Percentiles rank a stretch among this genome's conserved stretches.
phyloP scores from a whole-genome alignment of 1,140 invertebrate genomes.

The Drosophila asahinai region DNA sequence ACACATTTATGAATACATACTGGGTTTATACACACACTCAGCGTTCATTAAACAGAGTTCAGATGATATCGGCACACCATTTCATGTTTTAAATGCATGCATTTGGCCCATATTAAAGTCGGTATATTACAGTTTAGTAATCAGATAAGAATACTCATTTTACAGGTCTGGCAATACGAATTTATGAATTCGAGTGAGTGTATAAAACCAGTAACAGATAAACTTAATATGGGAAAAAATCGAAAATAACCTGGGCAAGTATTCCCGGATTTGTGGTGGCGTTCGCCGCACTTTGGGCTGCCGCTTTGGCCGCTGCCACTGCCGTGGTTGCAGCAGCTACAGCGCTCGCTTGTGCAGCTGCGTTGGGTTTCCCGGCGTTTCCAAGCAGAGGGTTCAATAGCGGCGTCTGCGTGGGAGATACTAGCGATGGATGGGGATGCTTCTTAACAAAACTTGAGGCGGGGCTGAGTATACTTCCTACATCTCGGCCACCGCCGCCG shows the following conservation, averaged over 20 bases:
- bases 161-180: too few relatives aligned
- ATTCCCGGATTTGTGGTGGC: constrained; percentile 82
- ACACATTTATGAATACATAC: too few relatives aligned
- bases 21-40: too few relatives aligned
- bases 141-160: too few relatives aligned
- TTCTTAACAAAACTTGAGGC: constrained; percentile 52
- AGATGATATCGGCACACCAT: too few relatives aligned
- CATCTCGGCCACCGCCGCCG: constrained; percentile 12
- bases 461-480: constrained; percentile 12
- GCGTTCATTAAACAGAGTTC: too few relatives aligned
- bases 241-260: constrained; percentile 51
- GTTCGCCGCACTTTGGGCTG: constrained; percentile 79
- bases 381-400: constrained; percentile 20
- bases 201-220: too few relatives aligned
- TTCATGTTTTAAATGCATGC: too few relatives aligned
- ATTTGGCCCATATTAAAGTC: too few relatives aligned
- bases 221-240: neutral
- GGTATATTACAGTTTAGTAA: too few relatives aligned
- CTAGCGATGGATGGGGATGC: constrained; percentile 42
- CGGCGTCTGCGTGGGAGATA: constrained; percentile 36
- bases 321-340: constrained; percentile 80
- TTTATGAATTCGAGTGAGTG: too few relatives aligned
- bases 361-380: constrained; percentile 44
- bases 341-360: constrained; percentile 73
- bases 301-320: constrained; percentile 77